Percentiles rank a stretch among this genome's conserved stretches.
phyloP scores from a whole-genome alignment of 2,888 invertebrate genomes.

The Sipha maydis region DNA sequence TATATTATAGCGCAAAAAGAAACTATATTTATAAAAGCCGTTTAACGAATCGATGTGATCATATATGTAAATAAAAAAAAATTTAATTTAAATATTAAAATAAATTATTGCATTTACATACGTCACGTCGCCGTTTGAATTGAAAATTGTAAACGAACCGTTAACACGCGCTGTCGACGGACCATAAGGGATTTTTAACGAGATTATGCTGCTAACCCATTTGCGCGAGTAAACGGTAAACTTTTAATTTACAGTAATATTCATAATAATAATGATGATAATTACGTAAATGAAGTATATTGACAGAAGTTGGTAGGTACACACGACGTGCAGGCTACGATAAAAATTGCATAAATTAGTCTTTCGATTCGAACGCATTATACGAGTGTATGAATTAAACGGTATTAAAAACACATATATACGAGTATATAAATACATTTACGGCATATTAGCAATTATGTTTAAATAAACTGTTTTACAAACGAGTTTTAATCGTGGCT shows the following conservation, averaged over 20 bases:
- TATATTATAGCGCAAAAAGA: background rate
- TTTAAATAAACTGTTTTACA: no score
- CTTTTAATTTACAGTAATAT: background rate
- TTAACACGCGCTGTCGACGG: background rate
- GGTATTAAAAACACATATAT: no score
- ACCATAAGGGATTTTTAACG: background rate
- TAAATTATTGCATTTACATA: background rate
- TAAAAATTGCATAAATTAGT: background rate
- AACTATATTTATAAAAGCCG: constrained; percentile 13
- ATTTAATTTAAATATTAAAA: background rate
- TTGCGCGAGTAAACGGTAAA: background rate
- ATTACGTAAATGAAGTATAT: background rate
- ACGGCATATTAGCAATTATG: no score
- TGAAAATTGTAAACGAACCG: background rate
- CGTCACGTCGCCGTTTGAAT: background rate
- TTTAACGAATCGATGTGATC: background rate
- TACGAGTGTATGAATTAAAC: no score
- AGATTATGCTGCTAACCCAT: background rate
- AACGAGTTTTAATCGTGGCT: no score
- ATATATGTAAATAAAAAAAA: background rate
- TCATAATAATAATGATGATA: background rate
- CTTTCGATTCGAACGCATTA: background rate
- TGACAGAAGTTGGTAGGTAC: background rate
- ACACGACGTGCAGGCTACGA: background rate
- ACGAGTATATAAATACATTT: no score